phyloP scores from a whole-genome alignment of 2,888 invertebrate genomes.

The Hypercompe scribonia region DNA sequence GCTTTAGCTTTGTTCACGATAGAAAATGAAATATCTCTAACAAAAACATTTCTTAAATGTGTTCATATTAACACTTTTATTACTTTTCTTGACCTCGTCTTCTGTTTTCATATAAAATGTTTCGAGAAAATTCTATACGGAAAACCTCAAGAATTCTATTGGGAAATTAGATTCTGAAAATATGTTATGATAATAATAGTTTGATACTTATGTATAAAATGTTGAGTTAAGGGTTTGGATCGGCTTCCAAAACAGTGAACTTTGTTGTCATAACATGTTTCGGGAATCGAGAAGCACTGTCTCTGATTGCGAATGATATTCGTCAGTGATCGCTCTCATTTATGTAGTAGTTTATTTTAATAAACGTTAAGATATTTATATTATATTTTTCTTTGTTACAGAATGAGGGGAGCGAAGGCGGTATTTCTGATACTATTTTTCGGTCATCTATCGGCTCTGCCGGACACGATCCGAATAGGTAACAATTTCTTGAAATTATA shows the following conservation, averaged over 20 bases:
- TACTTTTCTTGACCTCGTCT: neutral
- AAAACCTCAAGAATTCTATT: slow-evolving; percentile 8
- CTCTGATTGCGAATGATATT: neutral
- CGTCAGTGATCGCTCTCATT: neutral
- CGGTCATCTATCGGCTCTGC: slow-evolving; percentile 82
- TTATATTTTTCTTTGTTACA: slow-evolving; percentile 67
- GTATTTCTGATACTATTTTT: slow-evolving; percentile 80
- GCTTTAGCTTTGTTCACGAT: neutral
- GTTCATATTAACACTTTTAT: neutral
- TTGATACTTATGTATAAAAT: neutral
- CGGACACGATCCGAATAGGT: slow-evolving; percentile 87
- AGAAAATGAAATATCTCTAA: neutral
- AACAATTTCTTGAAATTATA: slow-evolving; percentile 48
- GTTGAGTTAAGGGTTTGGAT: neutral
- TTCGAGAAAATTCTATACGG: neutral
- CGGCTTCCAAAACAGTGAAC: neutral
- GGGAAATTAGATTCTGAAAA: slow-evolving; percentile 38
- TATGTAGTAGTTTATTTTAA: neutral
- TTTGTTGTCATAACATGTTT: neutral
- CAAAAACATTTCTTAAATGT: neutral
- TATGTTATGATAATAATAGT: slow-evolving; percentile 12
- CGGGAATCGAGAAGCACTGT: neutral
- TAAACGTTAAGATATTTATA: slow-evolving; percentile 20
- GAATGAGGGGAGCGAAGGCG: slow-evolving; percentile 78
- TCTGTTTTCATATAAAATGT: slow-evolving; percentile 7